Conservation (phyloP, 37 sponge, comb jelly and placozoan genomes). For the Corticium candelabrum region DNA sequence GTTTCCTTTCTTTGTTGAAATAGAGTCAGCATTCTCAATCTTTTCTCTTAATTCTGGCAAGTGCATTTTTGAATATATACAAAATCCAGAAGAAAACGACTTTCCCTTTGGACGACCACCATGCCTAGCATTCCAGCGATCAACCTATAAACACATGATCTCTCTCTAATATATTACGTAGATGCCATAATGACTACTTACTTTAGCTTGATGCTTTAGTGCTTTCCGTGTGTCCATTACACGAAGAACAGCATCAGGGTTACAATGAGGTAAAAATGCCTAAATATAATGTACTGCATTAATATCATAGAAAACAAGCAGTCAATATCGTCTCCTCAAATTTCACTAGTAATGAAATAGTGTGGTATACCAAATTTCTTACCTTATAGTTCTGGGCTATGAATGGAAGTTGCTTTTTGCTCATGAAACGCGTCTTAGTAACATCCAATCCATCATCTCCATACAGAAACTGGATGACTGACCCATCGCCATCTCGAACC, state of each 20-base stretch:
- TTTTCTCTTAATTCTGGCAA: too few species aligned
- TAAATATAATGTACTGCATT: too few species aligned
- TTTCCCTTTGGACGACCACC: neutral
- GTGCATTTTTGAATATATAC: neutral
- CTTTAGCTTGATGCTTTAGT: neutral
- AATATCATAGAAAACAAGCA: too few species aligned
- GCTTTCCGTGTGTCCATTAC: neutral
- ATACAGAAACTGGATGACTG: slow-evolving; percentile 89
- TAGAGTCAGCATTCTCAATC: too few species aligned
- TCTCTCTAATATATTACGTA: too few species aligned
- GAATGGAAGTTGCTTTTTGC: slow-evolving; percentile 55
- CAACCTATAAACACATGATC: too few species aligned
- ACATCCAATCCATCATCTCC: slow-evolving; percentile 90
- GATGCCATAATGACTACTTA: neutral
- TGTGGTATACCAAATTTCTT: too few species aligned
- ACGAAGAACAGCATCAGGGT: neutral
- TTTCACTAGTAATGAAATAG: too few species aligned
- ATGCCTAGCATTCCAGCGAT: neutral
- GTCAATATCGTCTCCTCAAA: too few species aligned
- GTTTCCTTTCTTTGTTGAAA: too few species aligned
- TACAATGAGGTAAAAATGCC: neutral
- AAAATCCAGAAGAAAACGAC: neutral
- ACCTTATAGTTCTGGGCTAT: slow-evolving; percentile 42
- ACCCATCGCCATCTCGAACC: slow-evolving; percentile 94
- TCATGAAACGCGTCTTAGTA: slow-evolving; percentile 52